Evolutionary conservation across 1,140 invertebrate genomes (phyloP), one percentile per base, ranked within the genome.

Genomic region (Aphidius ervi): DNA sequence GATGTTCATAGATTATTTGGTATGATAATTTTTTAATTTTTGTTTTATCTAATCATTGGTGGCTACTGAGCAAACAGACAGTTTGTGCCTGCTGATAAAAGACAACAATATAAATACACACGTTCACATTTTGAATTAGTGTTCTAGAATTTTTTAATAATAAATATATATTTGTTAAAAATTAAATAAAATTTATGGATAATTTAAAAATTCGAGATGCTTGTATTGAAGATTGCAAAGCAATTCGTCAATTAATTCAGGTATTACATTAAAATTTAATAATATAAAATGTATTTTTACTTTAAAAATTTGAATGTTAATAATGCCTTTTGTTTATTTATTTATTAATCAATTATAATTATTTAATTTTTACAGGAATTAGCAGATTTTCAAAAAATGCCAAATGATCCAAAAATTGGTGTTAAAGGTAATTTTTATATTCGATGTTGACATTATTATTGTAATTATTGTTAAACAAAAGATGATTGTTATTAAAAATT

Each of bases 311-410:
- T 54, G 42, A 20, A 45, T 40, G 58, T 62, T 57, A 45, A 52
- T 9, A 58, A 16, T 16, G 16, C 16, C 16, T 42, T 61, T 45
- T 52, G 52, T 47, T 10, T n/a, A 10, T 48, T 16, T 48, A 2
- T 20, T 6, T 48, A 9, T 48, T 6, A 48, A 48, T 16, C 6
- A 16, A 20, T n/a, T 48, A n/a, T 10, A 31, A 31, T 4, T 31
- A 6, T 5, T 3, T 3, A 16, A n/a, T 48, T 9, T 10, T 10
- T 39, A 45, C 60, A 90, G 87, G 90, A 92, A 74, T 78, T 94
- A 23, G 91, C 91, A 6, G 86, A 88, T 69, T 93, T 88, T 76
- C 88, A 93, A 74, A 85, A 90, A 65, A 88, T 92, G 85, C 80
- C 86, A 10, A 76, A 90, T 70, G 86, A 87, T 48, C 87, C 89